Conservation (phyloP, 2,888 invertebrate species). For the Caenorhabditis sp. region DNA sequence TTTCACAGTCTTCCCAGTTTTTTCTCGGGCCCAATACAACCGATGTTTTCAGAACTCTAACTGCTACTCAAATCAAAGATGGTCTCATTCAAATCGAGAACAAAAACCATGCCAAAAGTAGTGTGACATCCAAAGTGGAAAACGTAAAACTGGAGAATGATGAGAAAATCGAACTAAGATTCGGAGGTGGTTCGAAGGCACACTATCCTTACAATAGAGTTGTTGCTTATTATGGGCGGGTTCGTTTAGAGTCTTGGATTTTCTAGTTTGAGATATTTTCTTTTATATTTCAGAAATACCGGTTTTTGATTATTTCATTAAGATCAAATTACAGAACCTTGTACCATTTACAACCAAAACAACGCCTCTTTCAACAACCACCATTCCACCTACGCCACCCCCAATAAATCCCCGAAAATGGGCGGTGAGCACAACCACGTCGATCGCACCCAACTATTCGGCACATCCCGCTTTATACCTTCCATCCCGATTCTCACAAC, state of each 20-base stretch:
- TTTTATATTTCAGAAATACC: neutral
- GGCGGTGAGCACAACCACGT: conserved; percentile 4
- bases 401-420: neutral
- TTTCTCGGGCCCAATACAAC: no score
- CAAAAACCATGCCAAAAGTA: conserved; percentile 9
- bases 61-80: conserved; percentile 14
- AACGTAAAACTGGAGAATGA: conserved; percentile 18
- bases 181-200: conserved; percentile 34
- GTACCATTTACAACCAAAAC: neutral
- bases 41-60: conserved; percentile 10
- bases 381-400: neutral
- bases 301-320: no score
- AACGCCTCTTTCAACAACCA: neutral
- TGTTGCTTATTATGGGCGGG: conserved; percentile 12
- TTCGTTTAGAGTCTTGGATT: neutral
- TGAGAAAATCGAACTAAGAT: conserved; percentile 13
- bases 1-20: no score
- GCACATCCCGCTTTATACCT: conserved; percentile 34
- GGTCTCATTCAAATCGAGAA: conserved; percentile 22
- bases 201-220: conserved; percentile 41
- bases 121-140: conserved; percentile 16
- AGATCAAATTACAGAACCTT: neutral
- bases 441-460: conserved; percentile 29
- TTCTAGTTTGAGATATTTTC: neutral
- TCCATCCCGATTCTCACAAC: conserved; percentile 34